A percentile compares a stretch with the other conserved stretches of the same genome.
These are phyloP conservation scores for Magallana angulata DNA, from an alignment of 1,140 invertebrate species.

Conservation along the genomic window DNA sequence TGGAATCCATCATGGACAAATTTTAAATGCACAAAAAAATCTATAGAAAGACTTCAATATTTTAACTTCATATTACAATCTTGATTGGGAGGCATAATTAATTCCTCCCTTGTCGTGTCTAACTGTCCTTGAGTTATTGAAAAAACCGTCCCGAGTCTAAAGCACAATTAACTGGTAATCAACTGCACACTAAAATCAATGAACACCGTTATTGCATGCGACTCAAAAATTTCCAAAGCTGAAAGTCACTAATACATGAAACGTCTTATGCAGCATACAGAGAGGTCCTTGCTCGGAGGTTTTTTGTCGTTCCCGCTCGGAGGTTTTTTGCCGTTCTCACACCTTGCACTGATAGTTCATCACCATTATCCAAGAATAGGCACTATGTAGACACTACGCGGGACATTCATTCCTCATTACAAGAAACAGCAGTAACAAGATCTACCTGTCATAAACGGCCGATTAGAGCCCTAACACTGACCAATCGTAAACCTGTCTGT, in stretches of 20 bases:
- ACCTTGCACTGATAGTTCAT: neutral
- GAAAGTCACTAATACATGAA: too few relatives aligned
- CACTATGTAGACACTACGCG: neutral
- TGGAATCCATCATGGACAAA: too few relatives aligned
- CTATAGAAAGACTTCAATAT: neutral
- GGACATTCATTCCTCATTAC: conserved; percentile 17
- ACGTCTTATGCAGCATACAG: too few relatives aligned
- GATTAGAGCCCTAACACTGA: neutral
- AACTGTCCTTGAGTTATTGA: neutral
- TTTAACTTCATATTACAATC: neutral
- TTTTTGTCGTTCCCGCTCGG: neutral
- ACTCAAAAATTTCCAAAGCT: too few relatives aligned
- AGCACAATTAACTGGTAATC: neutral
- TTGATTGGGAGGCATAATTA: neutral
- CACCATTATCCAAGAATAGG: neutral
- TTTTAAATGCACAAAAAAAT: neutral
- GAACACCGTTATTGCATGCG: neutral
- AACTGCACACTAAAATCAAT: neutral
- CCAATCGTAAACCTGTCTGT: neutral
- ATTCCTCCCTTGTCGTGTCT: neutral
- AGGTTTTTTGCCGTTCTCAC: neutral
- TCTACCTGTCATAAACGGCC: neutral
- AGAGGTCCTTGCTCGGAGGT: too few relatives aligned
- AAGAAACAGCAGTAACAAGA: neutral
- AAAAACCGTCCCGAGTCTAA: neutral